Base-by-base conservation (phyloP, 2,797 vertebrate species). In the Tachyglossus aculeatus region DNA sequence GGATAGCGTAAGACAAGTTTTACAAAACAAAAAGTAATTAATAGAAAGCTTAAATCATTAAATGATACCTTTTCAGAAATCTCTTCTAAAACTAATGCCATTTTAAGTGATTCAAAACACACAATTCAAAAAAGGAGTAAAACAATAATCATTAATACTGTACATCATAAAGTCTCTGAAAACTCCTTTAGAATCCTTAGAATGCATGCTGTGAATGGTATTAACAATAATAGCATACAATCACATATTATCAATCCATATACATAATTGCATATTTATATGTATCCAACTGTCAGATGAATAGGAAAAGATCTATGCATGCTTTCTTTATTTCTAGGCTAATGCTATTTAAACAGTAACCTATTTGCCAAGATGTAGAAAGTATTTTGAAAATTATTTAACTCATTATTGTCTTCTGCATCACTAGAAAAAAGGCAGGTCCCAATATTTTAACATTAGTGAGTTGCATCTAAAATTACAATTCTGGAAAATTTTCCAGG, bases 111-210 rank as follows among this genome's bases (percentile, higher is more conserved):
- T n/a, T n/a, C n/a, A n/a, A n/a, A n/a, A 52, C 73, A 41, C 72
- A 68, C 25, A 36, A 58, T 55, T 57, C 2, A 76, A 16, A 80
- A 76, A 37, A 62, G 9, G 54, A 66, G 70, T 71, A 82, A 69
- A 78, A 64, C 70, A 87, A 77, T 81, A 83, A 43, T 74, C 66
- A 84, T 87, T 82, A 78, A 80, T 71, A 61, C 75, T 64, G 22
- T 74, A 78, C 43, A 65, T 63, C 51, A 52, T 79, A 77, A 78
- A 71, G 74, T 74, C 62, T 85, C 59, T 69, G 71, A 84, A 85
- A 80, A 68, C 58, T 85, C 73, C 68, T 82, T 84, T 70, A 45
- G 31, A 83, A 77, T 54, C 74, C 78, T 65, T 66, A 60, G 1
- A 72, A 40, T 73, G 67, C 81, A 83, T 77, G 67, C 53, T 84